Base-by-base conservation (phyloP, 2,888 invertebrate genomes). In the Osmoderma eremita region DNA sequence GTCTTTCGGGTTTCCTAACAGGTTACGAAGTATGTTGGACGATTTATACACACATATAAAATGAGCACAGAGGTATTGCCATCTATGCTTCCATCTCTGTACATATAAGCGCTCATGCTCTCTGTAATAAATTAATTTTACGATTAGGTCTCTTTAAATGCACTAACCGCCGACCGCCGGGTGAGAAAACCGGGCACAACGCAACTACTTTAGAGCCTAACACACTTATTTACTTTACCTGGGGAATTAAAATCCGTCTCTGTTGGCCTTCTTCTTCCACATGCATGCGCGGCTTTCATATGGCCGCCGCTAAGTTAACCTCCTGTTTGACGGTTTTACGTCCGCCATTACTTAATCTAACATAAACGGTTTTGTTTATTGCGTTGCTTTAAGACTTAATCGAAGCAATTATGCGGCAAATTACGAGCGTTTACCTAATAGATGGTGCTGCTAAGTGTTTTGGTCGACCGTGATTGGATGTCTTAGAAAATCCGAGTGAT, bases 341-440 rank as follows among this genome's bases (percentile, higher is more conserved):
- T 56, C 22, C 10, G 30, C 42, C 56, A 56, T 56, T 56, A 56
- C 22, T 56, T 41, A 56, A 56, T 56, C 42, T 20, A 24, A 30
- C 24, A 56, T 56, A 56, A 56, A 42, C 24, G 41, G 56, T 42
- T 56, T 56, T 56, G 56, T 56, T 56, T 56, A 56, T 56, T 56
- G 41, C 41, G n/a, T 42, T 56, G n/a, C 41, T 22, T 41, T 41
- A 24, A 56, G 42, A 56, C 41, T 56, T 56, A 56, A 56, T 56
- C 13, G 41, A 56, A 42, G 56, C 42, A 56, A 56, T 56, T 56
- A 56, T 56, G 20, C 56, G 13, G 42, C 41, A 56, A 56, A 56
- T 56, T 42, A 41, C 56, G 22, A 22, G 22, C 18, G 41, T 56
- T 56, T 56, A 56, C 56, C 20, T 56, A 56, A 56, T 56, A 24